Evolutionary conservation across 2,113 vertebrate species (phyloP).

Genomic region (Onychorhynchus coronatus): DNA sequence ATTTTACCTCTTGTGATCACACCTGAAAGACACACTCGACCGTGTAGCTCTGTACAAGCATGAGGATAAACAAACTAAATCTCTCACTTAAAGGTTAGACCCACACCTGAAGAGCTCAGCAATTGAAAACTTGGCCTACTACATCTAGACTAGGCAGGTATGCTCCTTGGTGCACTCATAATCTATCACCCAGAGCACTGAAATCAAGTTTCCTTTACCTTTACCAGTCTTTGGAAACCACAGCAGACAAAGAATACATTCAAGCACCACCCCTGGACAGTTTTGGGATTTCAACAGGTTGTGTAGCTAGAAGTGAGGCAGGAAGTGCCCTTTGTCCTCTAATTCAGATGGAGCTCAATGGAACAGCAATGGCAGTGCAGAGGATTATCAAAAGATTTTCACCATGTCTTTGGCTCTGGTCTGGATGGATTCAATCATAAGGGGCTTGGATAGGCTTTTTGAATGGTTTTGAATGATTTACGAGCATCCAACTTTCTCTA

Average conservation of each 20-base stretch:
- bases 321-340: neutral
- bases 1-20: neutral
- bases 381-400: neutral
- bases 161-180: neutral
- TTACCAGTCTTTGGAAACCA: neutral
- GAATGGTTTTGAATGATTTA: neutral
- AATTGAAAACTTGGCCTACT: neutral
- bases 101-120: neutral
- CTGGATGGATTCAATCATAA: neutral
- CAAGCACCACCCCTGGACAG: neutral
- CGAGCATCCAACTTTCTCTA: neutral
- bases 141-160: rapidly evolving
- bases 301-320: neutral
- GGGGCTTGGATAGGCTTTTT: neutral
- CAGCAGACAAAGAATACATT: neutral
- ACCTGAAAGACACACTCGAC: neutral
- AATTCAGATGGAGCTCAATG: neutral
- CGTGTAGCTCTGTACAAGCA: neutral
- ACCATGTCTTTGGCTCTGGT: neutral
- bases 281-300: neutral
- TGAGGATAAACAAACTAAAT: neutral
- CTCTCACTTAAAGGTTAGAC: neutral
- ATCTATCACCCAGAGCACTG: neutral
- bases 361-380: neutral
- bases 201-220: neutral